Evolutionary conservation across 1,140 invertebrate genomes (phyloP), one percentile per base, ranked within the genome.

Genomic region (Spodoptera frugiperda): DNA sequence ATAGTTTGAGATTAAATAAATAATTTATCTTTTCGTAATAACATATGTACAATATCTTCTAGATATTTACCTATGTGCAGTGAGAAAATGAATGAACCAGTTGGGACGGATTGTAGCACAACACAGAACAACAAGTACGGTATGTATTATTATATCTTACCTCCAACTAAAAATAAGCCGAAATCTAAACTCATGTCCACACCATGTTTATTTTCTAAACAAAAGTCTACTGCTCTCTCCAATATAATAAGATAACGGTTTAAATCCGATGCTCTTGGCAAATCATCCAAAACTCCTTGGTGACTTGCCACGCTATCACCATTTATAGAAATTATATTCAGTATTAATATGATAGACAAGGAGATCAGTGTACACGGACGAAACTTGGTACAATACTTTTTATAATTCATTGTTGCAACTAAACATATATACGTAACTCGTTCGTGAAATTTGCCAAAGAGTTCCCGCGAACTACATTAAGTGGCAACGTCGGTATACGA

Each of bases 161-260:
- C 89, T 53, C 86, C 85, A 3, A 76, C 53, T 21, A 91, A 33
- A 76, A 89, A 90, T 67, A 90, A 61, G 17, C 90, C 89, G 68
- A 89, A 88, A 8, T 78, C 83, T 17, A 87, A 82, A 76, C 86
- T 87, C 30, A 87, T 59, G 77, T 89, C 86, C 44, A 86, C 73
- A 59, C 84, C 72, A 67, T 80, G 49, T 49, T 83, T 79, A 55
- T 85, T 72, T 11, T 76, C 15, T 46, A 15, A 17, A 67, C 61
- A 79, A 82, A 84, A 89, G 21, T 84, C 57, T 4, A 80, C 72
- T 4, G 85, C 59, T 25, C 53, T 77, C 74, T 81, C 55, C 46
- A 90, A 61, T 15, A 78, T 61, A 49, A 68, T 63, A 49, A 88
- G 78, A 78, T 87, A 91, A 19, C 70, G 44, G 2, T 65, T 9